A percentile compares a stretch with the other conserved stretches of the same genome.
Conservation (phyloP, 2,888 invertebrate genomes). For the Apoda limacodes region DNA sequence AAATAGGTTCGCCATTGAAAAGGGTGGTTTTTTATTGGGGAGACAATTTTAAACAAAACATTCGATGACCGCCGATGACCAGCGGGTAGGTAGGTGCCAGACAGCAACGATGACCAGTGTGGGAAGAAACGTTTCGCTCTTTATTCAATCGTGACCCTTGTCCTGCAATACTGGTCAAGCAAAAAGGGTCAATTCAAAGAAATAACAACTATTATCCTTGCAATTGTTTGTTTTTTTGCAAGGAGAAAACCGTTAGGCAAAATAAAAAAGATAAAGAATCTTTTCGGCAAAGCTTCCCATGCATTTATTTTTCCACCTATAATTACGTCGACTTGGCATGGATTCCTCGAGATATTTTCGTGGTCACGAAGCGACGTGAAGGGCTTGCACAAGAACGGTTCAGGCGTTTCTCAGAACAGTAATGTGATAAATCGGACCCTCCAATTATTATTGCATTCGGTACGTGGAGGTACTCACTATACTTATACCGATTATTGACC, state of each 20-base stretch:
- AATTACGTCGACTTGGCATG: conserved; percentile 58
- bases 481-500: conserved; percentile 64
- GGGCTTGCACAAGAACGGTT: conserved; percentile 63
- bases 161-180: conserved; percentile 36
- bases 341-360: conserved; percentile 60
- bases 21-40: conserved; percentile 44
- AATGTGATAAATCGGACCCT: conserved; percentile 66
- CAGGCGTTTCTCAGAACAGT: conserved; percentile 61
- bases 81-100: conserved; percentile 42
- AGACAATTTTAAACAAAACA: conserved; percentile 50
- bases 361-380: conserved; percentile 63
- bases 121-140: conserved; percentile 47
- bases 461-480: conserved; percentile 59
- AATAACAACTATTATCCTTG: conserved; percentile 31
- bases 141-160: conserved; percentile 52
- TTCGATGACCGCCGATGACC: conserved; percentile 63
- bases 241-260: conserved; percentile 44
- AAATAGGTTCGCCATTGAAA: conserved; percentile 30
- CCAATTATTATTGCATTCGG: conserved; percentile 67
- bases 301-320: conserved; percentile 60
- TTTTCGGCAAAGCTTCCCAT: conserved; percentile 47
- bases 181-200: conserved; percentile 42
- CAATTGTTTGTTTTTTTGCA: conserved; percentile 51
- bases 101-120: conserved; percentile 63
- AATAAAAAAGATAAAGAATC: conserved; percentile 45